phyloP scores from a whole-genome alignment of 1,140 invertebrate species.

The Berghia stephanieae region DNA sequence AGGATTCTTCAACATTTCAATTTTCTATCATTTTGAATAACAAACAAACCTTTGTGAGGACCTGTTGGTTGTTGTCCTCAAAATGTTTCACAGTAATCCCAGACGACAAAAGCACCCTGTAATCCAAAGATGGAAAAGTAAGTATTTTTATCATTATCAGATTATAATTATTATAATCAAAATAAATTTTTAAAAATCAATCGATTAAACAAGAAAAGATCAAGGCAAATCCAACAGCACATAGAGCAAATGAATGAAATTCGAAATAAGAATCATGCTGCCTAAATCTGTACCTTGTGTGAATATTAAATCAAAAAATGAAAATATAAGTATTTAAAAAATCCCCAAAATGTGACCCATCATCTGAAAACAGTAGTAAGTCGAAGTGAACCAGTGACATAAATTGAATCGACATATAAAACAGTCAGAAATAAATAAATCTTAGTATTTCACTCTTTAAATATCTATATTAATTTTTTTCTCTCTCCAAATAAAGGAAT shows the following conservation, averaged over 20 bases:
- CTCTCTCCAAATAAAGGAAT: too few relatives aligned
- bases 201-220: background rate
- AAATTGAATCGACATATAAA: too few relatives aligned
- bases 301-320: too few relatives aligned
- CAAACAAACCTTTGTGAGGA: conserved; percentile 46
- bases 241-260: background rate
- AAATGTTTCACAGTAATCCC: conserved; percentile 52
- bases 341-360: too few relatives aligned
- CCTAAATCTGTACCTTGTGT: background rate
- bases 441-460: too few relatives aligned
- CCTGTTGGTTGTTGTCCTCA: conserved; percentile 47
- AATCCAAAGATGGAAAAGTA: conserved; percentile 27
- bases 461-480: too few relatives aligned
- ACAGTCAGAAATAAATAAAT: too few relatives aligned
- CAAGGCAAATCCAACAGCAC: background rate
- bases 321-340: too few relatives aligned
- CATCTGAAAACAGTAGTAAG: too few relatives aligned
- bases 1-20: background rate
- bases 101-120: conserved; percentile 49
- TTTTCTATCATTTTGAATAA: background rate
- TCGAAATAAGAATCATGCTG: background rate
- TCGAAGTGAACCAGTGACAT: too few relatives aligned
- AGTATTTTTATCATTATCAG: background rate
- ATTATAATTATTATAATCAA: background rate
- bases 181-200: background rate